A percentile compares a stretch with the other conserved stretches of the same genome.
These are phyloP conservation scores for Drosophila bocqueti DNA, from an alignment of 1,140 invertebrate species.

Conservation along the genomic window DNA sequence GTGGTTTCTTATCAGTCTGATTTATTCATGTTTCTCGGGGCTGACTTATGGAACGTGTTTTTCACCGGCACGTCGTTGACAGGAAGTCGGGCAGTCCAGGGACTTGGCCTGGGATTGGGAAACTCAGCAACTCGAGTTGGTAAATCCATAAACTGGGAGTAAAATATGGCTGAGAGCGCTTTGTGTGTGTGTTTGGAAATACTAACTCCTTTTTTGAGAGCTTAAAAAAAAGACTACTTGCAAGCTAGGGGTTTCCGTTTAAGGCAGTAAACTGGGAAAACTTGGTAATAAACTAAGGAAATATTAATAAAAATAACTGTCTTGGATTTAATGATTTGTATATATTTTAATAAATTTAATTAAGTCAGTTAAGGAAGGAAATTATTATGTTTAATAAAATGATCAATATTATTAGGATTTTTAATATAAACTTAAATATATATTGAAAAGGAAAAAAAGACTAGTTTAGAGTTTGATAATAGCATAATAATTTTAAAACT, in stretches of 20 bases:
- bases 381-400: background rate
- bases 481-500: background rate
- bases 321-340: no score
- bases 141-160: conserved; percentile 26
- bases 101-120: conserved; percentile 39
- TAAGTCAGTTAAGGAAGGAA: background rate
- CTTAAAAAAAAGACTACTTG: background rate
- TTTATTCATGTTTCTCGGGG: conserved; percentile 44
- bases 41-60: conserved; percentile 53
- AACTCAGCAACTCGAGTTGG: conserved; percentile 17
- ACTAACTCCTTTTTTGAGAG: conserved; percentile 13
- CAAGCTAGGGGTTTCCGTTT: background rate
- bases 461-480: no score
- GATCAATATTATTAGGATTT: background rate
- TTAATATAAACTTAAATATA: no score
- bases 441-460: no score
- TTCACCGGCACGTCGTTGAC: conserved; percentile 47
- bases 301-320: background rate
- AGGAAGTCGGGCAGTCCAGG: conserved; percentile 42
- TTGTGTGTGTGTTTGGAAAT: conserved; percentile 8
- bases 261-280: conserved; percentile 1
- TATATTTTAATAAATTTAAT: background rate
- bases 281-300: conserved; percentile 5
- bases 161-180: conserved; percentile 24
- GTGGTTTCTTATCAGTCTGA: conserved; percentile 38